Conservation (phyloP, 2,113 vertebrate species). For the Antennarius striatus region DNA sequence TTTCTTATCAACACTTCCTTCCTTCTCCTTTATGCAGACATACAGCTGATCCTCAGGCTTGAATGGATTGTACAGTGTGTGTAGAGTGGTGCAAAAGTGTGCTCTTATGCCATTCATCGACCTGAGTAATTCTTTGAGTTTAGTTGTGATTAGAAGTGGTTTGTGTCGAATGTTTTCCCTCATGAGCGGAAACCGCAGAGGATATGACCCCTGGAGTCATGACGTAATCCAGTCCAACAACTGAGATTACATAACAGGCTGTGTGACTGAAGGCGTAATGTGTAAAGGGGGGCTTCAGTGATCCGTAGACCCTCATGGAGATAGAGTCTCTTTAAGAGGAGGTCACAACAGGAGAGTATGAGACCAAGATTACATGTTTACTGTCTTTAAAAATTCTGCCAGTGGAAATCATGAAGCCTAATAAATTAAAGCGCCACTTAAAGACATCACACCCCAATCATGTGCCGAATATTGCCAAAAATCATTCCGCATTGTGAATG, state of each 20-base stretch:
- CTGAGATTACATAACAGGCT: slow-evolving; percentile 44
- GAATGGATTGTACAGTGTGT: too few relatives aligned
- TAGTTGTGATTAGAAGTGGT: too few relatives aligned
- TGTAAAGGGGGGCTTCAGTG: slow-evolving; percentile 15
- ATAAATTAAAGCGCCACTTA: neutral
- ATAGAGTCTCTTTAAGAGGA: neutral
- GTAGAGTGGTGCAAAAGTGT: too few relatives aligned
- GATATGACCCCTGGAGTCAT: slow-evolving; percentile 17
- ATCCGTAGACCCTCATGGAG: neutral
- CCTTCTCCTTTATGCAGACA: too few relatives aligned
- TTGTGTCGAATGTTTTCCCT: neutral
- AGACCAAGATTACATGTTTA: neutral
- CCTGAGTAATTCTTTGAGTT: too few relatives aligned
- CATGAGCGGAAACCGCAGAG: slow-evolving; percentile 16
- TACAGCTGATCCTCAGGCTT: too few relatives aligned
- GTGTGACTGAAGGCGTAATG: slow-evolving; percentile 28
- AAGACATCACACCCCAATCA: too few relatives aligned
- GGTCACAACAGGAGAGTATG: neutral
- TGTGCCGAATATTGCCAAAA: too few relatives aligned
- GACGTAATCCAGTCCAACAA: slow-evolving; percentile 42
- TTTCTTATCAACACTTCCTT: too few relatives aligned
- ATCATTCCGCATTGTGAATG: too few relatives aligned
- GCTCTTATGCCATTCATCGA: too few relatives aligned
- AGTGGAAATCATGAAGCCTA: too few relatives aligned
- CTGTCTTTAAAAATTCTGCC: neutral